These are phyloP conservation scores for Haplochromis burtoni DNA, from an alignment of 2,113 vertebrate species.

Conservation along the genomic window DNA sequence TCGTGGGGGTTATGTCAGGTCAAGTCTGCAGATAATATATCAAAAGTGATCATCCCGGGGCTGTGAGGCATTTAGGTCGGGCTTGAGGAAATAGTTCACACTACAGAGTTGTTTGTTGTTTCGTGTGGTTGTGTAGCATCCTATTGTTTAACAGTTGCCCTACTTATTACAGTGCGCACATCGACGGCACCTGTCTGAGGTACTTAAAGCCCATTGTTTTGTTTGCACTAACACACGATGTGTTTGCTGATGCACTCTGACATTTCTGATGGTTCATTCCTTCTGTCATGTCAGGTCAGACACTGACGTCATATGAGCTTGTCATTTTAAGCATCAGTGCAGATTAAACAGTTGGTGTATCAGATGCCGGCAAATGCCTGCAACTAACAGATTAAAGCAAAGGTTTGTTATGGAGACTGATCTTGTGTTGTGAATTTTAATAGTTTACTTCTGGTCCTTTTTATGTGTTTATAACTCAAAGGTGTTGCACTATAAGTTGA, in stretches of 20 bases:
- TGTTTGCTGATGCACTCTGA: background rate
- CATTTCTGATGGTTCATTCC: background rate
- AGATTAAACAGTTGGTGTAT: background rate
- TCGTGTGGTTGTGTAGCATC: background rate
- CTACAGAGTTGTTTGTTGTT: background rate
- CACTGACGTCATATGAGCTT: background rate
- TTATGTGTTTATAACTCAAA: background rate
- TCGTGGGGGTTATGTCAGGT: background rate
- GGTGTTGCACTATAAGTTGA: background rate
- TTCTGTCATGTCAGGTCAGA: background rate
- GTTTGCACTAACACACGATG: background rate
- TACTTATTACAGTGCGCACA: background rate
- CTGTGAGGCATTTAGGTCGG: background rate
- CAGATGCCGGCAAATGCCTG: background rate
- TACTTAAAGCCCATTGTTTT: background rate
- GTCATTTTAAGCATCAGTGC: background rate
- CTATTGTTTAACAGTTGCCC: background rate
- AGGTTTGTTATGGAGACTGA: background rate
- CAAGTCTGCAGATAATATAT: background rate
- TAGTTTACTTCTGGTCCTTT: background rate
- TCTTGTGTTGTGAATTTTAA: background rate
- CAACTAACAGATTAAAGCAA: background rate
- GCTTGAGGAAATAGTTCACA: background rate
- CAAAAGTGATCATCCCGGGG: background rate
- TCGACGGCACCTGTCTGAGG: background rate